Evolutionary conservation across 2,113 vertebrate species (phyloP), one percentile per base, ranked within the genome.

Genomic region (Melanerpes aurifrons): DNA sequence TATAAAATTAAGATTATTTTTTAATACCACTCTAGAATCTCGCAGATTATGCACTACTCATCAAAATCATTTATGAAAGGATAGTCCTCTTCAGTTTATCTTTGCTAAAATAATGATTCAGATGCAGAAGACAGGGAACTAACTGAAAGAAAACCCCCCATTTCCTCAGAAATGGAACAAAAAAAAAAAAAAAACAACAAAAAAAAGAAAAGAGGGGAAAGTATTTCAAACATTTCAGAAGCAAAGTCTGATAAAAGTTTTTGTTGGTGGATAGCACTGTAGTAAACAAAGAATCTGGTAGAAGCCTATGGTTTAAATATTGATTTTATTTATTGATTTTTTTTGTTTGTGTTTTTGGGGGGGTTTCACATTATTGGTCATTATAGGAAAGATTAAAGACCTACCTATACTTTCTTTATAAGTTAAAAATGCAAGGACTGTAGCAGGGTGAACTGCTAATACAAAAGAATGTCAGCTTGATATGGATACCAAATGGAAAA

Each of bases 141-240:
- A 28, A 32, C 57, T 15, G 9, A 43, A 69, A 25, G 50, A 24
- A 59, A 59, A 59, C 35, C 35, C 7, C 35, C 35, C 35, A 35
- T 24, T 13, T 45, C 2, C 7, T 40, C 54, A 68, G 43, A 71
- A 68, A 64, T 9, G 2, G 28, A 92, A 47, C 32, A n/a, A 50
- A 26, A 26, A 14, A 54, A 54, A 26, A 26, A 28, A 56, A 28
- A 12, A 11, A 54, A 54, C 53, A 26, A n/a, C n/a, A n/a, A n/a
- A 54, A 26, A 56, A 26, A 13, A 24, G 5, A 2, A 0, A 0
- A 1, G 7, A 7, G 15, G 8, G 7, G 17, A 15, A 66, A 61
- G 3, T 25, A 69, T 57, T 78, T 91, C 3, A 70, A 86, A 56
- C 1, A 31, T 8, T 74, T 73, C 67, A 59, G 54, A 82, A 85